Percentiles rank a stretch among this genome's conserved stretches.
Evolutionary conservation across 2,797 vertebrate genomes (phyloP).

Genomic region (Paguma larvata): DNA sequence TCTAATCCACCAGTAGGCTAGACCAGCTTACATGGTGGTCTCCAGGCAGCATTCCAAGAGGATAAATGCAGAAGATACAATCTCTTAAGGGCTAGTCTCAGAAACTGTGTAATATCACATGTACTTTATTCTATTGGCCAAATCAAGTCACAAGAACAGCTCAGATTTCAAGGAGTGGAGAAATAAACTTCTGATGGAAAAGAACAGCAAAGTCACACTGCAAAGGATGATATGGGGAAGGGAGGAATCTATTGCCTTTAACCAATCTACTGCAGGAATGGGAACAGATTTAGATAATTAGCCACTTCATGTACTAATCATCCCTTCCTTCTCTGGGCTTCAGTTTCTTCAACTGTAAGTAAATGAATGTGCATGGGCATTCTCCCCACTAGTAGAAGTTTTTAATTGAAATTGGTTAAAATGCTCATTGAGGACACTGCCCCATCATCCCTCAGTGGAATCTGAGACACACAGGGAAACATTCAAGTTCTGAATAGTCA

Average conservation of each 20-base stretch:
- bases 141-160: background rate
- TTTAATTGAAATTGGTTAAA: background rate
- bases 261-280: background rate
- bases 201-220: constrained; percentile 4
- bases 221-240: background rate
- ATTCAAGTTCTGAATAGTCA: background rate
- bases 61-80: background rate
- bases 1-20: background rate
- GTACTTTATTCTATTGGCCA: background rate
- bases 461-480: background rate
- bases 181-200: background rate
- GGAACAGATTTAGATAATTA: background rate
- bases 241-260: background rate
- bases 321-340: background rate
- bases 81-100: background rate
- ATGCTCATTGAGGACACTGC: background rate
- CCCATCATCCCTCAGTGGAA: background rate
- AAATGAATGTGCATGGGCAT: background rate
- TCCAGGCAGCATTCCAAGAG: background rate
- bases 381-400: background rate
- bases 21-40: background rate
- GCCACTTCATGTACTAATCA: background rate
- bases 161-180: background rate
- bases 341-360: constrained; percentile 14
- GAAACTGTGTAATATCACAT: background rate